Conservation (phyloP, 1,140 invertebrate genomes). For the Lucilia sericata region DNA sequence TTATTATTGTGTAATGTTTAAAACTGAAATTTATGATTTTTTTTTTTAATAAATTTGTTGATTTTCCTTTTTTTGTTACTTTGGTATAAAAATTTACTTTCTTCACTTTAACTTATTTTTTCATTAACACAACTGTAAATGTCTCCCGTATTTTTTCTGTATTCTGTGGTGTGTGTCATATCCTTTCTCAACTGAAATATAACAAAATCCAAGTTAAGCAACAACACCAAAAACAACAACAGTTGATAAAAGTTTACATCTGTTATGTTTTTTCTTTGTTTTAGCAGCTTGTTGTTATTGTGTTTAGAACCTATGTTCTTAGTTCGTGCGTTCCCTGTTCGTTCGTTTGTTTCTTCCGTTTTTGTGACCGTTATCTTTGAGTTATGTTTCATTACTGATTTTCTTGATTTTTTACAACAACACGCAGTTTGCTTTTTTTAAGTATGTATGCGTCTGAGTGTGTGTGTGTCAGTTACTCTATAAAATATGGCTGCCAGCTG, state of each 20-base stretch:
- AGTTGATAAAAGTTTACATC: conserved; percentile 19
- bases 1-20: not conserved
- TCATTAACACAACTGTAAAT: not conserved
- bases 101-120: not conserved
- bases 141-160: conserved; percentile 35
- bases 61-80: too few species aligned
- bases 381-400: conserved; percentile 17
- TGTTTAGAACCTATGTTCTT: not conserved
- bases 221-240: conserved; percentile 14
- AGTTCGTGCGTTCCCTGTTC: too few species aligned
- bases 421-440: not conserved
- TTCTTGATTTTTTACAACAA: not conserved
- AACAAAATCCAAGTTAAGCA: not conserved
- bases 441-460: not conserved
- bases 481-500: conserved; percentile 33
- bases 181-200: conserved; percentile 35
- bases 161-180: conserved; percentile 28
- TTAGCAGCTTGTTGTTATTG: not conserved
- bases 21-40: not conserved
- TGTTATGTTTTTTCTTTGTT: not conserved
- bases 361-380: conserved; percentile 31
- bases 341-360: conserved; percentile 3
- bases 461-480: not conserved
- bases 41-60: not conserved
- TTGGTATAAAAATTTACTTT: not conserved